These are phyloP conservation scores for Rhadina sibilatrix DNA, from an alignment of 2,113 vertebrate genomes.

Conservation along the genomic window DNA sequence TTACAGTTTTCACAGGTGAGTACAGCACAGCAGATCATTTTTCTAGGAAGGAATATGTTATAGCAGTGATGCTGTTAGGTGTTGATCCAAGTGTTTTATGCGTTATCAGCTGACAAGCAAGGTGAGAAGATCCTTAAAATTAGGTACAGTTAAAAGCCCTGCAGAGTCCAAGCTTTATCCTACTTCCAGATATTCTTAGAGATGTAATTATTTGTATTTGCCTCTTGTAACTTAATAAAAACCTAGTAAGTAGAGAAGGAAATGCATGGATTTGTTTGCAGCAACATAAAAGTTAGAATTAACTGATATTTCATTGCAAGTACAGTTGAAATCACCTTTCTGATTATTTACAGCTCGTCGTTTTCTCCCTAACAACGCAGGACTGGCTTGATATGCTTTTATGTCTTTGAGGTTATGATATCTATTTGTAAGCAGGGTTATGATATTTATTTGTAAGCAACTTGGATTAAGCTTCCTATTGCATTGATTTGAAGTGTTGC, in stretches of 20 bases:
- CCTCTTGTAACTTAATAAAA: background rate
- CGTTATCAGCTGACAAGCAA: background rate
- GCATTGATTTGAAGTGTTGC: background rate
- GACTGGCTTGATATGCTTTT: background rate
- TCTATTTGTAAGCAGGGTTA: background rate
- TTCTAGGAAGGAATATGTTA: background rate
- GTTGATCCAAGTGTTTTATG: background rate
- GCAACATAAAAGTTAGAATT: background rate
- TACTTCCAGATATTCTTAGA: background rate
- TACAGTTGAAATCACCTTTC: background rate
- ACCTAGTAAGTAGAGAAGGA: background rate
- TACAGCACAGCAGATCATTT: background rate
- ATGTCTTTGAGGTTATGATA: background rate
- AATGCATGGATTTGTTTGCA: background rate
- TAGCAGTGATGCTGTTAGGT: background rate
- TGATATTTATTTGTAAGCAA: background rate
- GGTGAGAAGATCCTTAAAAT: slow-evolving; percentile 4
- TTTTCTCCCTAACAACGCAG: background rate
- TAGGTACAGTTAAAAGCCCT: background rate
- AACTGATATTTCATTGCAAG: background rate
- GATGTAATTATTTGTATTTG: background rate
- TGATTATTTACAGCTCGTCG: background rate
- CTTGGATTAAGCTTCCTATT: background rate
- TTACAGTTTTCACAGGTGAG: background rate
- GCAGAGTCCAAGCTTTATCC: background rate